Percentiles rank a stretch among this genome's conserved stretches.
phyloP scores from a whole-genome alignment of 2,888 invertebrate genomes.

The Achlya flavicornis region DNA sequence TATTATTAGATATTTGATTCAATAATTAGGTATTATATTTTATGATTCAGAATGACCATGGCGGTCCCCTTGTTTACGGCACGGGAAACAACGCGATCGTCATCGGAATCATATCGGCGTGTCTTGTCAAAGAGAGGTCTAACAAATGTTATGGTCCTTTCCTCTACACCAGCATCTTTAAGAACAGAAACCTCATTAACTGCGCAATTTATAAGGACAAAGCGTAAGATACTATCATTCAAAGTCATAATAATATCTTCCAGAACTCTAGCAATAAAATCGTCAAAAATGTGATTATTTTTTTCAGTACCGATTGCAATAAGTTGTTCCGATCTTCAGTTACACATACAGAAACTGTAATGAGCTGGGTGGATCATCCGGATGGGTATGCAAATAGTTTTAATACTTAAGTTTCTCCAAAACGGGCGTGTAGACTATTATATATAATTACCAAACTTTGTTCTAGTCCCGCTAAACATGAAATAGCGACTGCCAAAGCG shows the following conservation, averaged over 20 bases:
- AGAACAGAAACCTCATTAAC: constrained; percentile 56
- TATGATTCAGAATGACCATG: constrained; percentile 62
- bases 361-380: constrained; percentile 63
- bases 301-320: constrained; percentile 54
- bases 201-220: constrained; percentile 63
- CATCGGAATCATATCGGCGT: constrained; percentile 66
- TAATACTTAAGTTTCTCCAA: background rate
- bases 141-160: constrained; percentile 67
- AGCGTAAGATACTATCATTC: constrained; percentile 38
- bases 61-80: constrained; percentile 59
- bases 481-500: constrained; percentile 39
- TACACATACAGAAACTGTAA: constrained; percentile 53
- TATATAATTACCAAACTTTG: background rate
- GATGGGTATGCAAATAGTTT: constrained; percentile 52
- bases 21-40: background rate
- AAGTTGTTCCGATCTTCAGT: constrained; percentile 59
- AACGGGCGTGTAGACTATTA: too few relatives aligned
- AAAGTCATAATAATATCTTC: background rate
- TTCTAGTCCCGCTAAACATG: constrained; percentile 58
- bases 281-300: background rate
- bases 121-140: constrained; percentile 59
- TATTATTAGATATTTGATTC: too few relatives aligned
- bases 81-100: constrained; percentile 45
- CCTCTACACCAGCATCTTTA: constrained; percentile 65
- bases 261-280: background rate